Evolutionary conservation across 2,888 invertebrate genomes (phyloP).

Genomic region (Cheilosia pagana): DNA sequence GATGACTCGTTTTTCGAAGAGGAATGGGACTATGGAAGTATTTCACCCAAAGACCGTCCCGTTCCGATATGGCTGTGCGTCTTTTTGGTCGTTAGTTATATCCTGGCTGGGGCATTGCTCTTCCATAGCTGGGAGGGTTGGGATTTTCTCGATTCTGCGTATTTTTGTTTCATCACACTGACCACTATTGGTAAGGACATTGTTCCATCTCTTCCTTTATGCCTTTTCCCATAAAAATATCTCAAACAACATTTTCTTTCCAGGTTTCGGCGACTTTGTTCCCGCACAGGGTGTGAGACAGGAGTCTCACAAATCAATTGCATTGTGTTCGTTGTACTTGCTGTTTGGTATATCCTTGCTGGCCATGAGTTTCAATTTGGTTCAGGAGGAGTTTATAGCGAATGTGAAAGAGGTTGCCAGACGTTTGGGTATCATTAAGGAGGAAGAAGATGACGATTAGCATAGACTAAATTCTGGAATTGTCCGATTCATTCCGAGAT

Average conservation of each 20-base stretch:
- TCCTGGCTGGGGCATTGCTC: conserved; percentile 93
- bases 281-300: conserved; percentile 88
- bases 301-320: conserved; percentile 85
- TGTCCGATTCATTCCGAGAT: conserved; percentile 43
- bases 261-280: conserved; percentile 94
- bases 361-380: conserved; percentile 98
- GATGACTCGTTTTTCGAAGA: conserved; percentile 87
- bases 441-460: conserved; percentile 86
- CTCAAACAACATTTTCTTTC: conserved; percentile 42
- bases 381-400: conserved; percentile 96
- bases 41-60: conserved; percentile 85
- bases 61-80: conserved; percentile 96
- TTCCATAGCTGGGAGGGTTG: conserved; percentile 94
- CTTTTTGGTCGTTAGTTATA: conserved; percentile 94
- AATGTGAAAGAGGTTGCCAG: conserved; percentile 94
- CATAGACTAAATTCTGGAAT: background rate
- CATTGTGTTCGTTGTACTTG: conserved; percentile 95
- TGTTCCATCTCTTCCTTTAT: too few relatives aligned
- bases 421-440: conserved; percentile 93
- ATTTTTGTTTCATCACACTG: conserved; percentile 96
- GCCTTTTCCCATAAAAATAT: too few relatives aligned
- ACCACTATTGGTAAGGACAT: conserved; percentile 89
- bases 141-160: conserved; percentile 94
- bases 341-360: conserved; percentile 96
- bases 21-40: conserved; percentile 83